Percentiles rank a stretch among this genome's conserved stretches.
phyloP scores from a whole-genome alignment of 2,113 vertebrate genomes.

The Synchiropus splendidus region DNA sequence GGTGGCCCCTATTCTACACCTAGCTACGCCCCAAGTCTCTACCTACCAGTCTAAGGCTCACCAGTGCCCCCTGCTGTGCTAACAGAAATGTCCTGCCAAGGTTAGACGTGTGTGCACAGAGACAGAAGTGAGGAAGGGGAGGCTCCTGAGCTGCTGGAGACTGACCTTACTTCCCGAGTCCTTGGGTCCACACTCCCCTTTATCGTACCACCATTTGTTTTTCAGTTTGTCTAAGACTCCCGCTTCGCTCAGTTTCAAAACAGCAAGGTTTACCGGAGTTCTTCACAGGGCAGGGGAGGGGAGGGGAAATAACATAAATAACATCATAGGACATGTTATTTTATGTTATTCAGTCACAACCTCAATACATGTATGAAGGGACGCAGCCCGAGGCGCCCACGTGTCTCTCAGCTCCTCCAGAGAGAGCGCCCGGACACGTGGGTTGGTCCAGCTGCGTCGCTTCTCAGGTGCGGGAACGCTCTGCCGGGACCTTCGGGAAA shows the following conservation, averaged over 20 bases:
- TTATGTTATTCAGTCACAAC: slow-evolving; percentile 99
- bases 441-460: slow-evolving; percentile 83
- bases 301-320: slow-evolving; percentile 99
- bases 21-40: neutral
- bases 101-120: slow-evolving; percentile 36
- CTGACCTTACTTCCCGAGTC: slow-evolving; percentile 99
- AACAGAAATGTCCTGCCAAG: slow-evolving; percentile 31
- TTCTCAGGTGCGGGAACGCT: slow-evolving; percentile 90
- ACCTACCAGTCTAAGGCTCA: neutral
- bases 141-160: slow-evolving; percentile 83
- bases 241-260: slow-evolving; percentile 99
- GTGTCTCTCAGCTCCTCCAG: slow-evolving; percentile 71
- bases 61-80: slow-evolving; percentile 24
- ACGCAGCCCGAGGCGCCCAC: slow-evolving; percentile 70
- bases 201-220: slow-evolving; percentile 99
- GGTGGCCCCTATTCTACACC: no score
- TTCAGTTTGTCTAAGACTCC: slow-evolving; percentile 99
- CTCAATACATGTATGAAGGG: slow-evolving; percentile 79
- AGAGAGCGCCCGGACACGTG: slow-evolving; percentile 72
- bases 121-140: slow-evolving; percentile 68
- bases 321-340: slow-evolving; percentile 99
- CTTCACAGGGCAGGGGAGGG: slow-evolving; percentile 69
- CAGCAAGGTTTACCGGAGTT: slow-evolving; percentile 99
- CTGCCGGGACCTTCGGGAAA: slow-evolving; percentile 79
- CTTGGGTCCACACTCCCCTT: slow-evolving; percentile 99